Percentiles rank a stretch among this genome's conserved stretches.
These are phyloP conservation scores for Forbesichthys agassizii DNA, from an alignment of 2,113 vertebrate species.

Conservation along the genomic window DNA sequence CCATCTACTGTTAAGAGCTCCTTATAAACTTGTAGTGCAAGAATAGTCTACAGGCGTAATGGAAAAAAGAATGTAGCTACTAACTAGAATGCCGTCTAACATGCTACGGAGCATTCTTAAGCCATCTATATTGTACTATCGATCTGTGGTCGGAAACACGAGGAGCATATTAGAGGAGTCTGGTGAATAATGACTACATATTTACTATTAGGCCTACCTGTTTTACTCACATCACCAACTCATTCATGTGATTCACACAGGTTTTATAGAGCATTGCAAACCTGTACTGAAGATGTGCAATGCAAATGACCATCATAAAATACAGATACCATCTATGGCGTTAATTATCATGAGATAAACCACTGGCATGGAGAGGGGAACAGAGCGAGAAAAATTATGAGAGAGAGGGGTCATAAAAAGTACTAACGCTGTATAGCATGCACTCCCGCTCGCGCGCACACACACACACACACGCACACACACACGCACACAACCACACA, in stretches of 20 bases:
- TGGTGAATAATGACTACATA: too few relatives aligned
- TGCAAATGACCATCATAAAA: slow-evolving; percentile 43
- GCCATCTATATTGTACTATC: slow-evolving; percentile 15
- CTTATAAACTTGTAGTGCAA: slow-evolving; percentile 19
- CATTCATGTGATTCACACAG: slow-evolving; percentile 25
- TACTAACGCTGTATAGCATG: background rate
- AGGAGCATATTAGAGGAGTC: too few relatives aligned
- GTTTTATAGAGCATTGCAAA: slow-evolving; percentile 18
- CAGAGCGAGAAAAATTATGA: background rate
- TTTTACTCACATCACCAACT: slow-evolving; percentile 3
- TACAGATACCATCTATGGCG: slow-evolving; percentile 36
- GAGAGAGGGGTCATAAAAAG: slow-evolving; percentile 4
- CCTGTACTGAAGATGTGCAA: slow-evolving; percentile 26
- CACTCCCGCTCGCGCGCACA: background rate
- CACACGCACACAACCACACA: too few relatives aligned
- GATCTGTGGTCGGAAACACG: too few relatives aligned
- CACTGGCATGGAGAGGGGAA: slow-evolving; percentile 16
- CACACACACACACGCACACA: too few relatives aligned
- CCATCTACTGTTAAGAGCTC: background rate
- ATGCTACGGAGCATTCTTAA: too few relatives aligned
- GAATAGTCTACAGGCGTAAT: background rate
- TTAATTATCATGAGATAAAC: slow-evolving; percentile 49
- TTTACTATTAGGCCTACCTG: too few relatives aligned
- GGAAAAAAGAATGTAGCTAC: slow-evolving; percentile 20
- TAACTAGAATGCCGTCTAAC: slow-evolving; percentile 24